Percentiles rank a stretch among this genome's conserved stretches.
Conservation (phyloP, 1,140 invertebrate species). For the Venturia canescens region DNA sequence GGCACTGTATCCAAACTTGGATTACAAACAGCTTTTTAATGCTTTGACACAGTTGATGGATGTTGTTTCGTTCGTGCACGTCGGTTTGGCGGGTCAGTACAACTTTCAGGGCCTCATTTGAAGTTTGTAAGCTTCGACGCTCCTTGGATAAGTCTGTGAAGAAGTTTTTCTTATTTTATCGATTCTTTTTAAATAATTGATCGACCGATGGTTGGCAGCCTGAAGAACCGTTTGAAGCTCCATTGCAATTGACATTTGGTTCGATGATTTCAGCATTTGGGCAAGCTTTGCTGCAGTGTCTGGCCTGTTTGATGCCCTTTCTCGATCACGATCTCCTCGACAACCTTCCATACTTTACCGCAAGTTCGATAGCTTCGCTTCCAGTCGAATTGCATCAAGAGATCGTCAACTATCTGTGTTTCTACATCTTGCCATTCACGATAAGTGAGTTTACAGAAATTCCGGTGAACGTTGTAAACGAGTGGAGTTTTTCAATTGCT, state of each 20-base stretch:
- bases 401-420: constrained; percentile 96
- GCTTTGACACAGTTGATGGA: constrained; percentile 88
- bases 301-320: constrained; percentile 96
- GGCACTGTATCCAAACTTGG: constrained; percentile 94
- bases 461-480: neutral
- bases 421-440: constrained; percentile 97
- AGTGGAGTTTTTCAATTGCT: neutral
- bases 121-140: neutral
- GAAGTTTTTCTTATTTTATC: no score
- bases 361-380: constrained; percentile 94
- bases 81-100: constrained; percentile 86
- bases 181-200: neutral
- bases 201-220: neutral
- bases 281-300: constrained; percentile 91
- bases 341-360: constrained; percentile 95
- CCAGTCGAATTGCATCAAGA: constrained; percentile 95
- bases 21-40: constrained; percentile 95
- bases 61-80: constrained; percentile 89
- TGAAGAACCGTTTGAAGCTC: neutral
- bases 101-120: neutral
- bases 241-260: constrained; percentile 50
- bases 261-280: constrained; percentile 87
- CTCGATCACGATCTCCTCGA: constrained; percentile 97
- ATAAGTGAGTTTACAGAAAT: constrained; percentile 84
- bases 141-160: no score